These are phyloP conservation scores for Tor tambroides DNA, from an alignment of 2,113 vertebrate species.

Conservation along the genomic window DNA sequence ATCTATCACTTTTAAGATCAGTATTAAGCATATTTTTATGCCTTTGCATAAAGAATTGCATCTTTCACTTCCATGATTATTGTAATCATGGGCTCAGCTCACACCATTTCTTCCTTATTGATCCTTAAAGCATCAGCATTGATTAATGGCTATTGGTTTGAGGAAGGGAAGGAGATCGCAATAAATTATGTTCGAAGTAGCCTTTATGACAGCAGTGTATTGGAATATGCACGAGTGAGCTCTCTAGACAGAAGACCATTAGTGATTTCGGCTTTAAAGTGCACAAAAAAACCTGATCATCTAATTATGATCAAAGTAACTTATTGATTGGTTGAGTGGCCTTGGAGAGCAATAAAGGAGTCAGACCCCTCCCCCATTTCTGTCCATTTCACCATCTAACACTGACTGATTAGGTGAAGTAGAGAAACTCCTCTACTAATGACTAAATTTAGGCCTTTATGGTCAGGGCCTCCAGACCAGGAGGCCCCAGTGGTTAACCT, in stretches of 20 bases:
- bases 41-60: neutral
- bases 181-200: constrained; percentile 17
- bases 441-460: constrained; percentile 59
- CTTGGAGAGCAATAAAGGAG: constrained; percentile 3
- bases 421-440: constrained; percentile 53
- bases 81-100: neutral
- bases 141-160: constrained; percentile 8
- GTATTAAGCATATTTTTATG: neutral
- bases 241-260: constrained; percentile 16
- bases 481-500: constrained; percentile 55
- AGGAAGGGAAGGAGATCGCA: neutral
- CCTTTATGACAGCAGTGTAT: constrained; percentile 19
- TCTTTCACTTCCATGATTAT: neutral
- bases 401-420: constrained; percentile 57
- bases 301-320: constrained; percentile 51
- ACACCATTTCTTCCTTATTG: constrained; percentile 25
- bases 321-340: constrained; percentile 42
- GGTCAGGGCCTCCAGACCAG: constrained; percentile 46
- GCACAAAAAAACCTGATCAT: constrained; percentile 34
- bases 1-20: neutral
- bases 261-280: constrained; percentile 37
- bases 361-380: constrained; percentile 1
- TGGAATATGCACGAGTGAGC: constrained; percentile 28
- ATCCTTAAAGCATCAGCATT: constrained; percentile 35
- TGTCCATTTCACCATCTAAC: constrained; percentile 29